These are phyloP conservation scores for Geophilus truncorum DNA, from an alignment of 2,888 invertebrate genomes.

Conservation along the genomic window DNA sequence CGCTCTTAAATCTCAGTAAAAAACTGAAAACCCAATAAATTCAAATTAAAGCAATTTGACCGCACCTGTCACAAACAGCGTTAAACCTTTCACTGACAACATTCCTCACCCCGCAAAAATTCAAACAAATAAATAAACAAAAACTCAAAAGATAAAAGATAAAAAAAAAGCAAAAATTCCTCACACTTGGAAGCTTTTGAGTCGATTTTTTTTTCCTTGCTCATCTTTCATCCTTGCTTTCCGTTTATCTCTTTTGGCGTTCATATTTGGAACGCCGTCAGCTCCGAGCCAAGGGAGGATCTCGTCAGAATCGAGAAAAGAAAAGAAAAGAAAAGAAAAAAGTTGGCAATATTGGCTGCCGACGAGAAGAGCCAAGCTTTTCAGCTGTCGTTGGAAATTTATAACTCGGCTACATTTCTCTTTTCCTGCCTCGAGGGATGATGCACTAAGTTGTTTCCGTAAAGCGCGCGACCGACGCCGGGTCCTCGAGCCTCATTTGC, in stretches of 20 bases:
- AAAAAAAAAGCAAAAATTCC: background rate
- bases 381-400: constrained; percentile 27
- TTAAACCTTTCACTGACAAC: too few relatives aligned
- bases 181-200: background rate
- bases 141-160: too few relatives aligned
- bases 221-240: constrained; percentile 25
- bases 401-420: background rate
- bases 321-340: background rate
- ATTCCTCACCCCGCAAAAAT: too few relatives aligned
- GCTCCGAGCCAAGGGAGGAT: constrained; percentile 7
- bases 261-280: constrained; percentile 21
- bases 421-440: background rate
- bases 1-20: too few relatives aligned
- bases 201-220: background rate
- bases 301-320: background rate
- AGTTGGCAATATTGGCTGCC: constrained; percentile 13
- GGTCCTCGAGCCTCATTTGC: background rate
- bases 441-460: background rate
- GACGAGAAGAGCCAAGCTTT: constrained; percentile 13
- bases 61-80: too few relatives aligned
- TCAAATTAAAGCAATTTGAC: too few relatives aligned
- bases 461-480: background rate
- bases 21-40: too few relatives aligned
- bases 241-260: constrained; percentile 23
- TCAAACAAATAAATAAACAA: too few relatives aligned